Evolutionary conservation across 2,113 vertebrate species (phyloP).

Genomic region (Rhadina sibilatrix): DNA sequence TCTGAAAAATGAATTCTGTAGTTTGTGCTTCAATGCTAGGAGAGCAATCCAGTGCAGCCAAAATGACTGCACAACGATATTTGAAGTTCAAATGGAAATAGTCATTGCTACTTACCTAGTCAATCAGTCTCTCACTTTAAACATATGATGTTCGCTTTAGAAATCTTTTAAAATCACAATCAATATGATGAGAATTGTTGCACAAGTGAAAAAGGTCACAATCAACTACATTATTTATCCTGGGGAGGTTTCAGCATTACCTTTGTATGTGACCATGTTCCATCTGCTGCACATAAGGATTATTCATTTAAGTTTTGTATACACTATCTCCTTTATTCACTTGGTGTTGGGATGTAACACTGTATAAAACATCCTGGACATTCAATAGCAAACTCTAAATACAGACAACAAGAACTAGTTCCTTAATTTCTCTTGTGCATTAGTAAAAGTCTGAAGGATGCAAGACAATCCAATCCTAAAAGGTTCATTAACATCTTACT

Average conservation of each 20-base stretch:
- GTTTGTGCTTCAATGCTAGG: background rate
- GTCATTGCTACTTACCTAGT: background rate
- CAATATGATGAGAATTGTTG: background rate
- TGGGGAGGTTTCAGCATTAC: background rate
- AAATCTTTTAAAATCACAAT: background rate
- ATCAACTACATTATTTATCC: rapidly evolving
- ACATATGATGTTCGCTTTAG: background rate
- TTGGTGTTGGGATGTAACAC: background rate
- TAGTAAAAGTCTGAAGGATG: background rate
- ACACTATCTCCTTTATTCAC: background rate
- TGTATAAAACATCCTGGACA: background rate
- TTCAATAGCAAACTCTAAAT: background rate
- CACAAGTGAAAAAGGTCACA: background rate
- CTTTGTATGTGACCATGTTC: background rate
- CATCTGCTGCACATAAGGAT: background rate
- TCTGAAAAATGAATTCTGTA: background rate
- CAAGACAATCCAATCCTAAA: background rate
- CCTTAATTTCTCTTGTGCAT: background rate
- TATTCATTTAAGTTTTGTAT: background rate
- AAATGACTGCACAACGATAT: background rate
- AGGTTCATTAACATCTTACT: background rate
- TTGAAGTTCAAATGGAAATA: background rate
- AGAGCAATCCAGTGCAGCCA: background rate
- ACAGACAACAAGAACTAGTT: background rate
- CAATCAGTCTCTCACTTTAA: background rate